Evolutionary conservation across 2,113 vertebrate species (phyloP).

Genomic region (Anguilla japonica): DNA sequence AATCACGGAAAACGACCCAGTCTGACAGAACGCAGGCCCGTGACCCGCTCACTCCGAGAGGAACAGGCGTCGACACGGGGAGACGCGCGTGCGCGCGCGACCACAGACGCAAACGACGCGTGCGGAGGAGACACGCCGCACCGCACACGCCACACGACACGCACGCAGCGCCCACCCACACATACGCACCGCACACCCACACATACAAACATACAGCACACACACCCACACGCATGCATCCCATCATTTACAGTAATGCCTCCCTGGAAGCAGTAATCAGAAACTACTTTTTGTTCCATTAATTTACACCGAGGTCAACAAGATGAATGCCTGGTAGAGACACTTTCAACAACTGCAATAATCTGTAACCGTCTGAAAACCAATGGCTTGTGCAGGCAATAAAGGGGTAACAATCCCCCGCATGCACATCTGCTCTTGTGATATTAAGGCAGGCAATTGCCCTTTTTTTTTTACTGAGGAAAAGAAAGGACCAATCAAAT

Average conservation of each 20-base stretch:
- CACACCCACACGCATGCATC: conserved; percentile 19
- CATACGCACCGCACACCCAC: neutral
- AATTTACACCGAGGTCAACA: conserved; percentile 27
- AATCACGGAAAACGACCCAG: neutral
- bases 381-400: conserved; percentile 21
- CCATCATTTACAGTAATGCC: conserved; percentile 1
- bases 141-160: neutral
- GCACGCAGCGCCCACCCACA: neutral
- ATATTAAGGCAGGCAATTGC: neutral
- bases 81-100: neutral
- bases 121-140: neutral
- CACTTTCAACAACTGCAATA: conserved; percentile 23
- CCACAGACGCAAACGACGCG: neutral
- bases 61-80: neutral
- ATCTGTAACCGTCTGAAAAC: conserved; percentile 16
- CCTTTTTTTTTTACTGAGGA: neutral
- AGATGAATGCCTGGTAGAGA: conserved; percentile 28
- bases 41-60: neutral
- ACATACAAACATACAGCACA: neutral
- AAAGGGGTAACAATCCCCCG: neutral
- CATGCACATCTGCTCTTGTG: neutral
- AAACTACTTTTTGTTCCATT: conserved; percentile 31
- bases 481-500: neutral
- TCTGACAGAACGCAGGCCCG: conserved; percentile 22
- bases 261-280: conserved; percentile 18